These are phyloP conservation scores for Echinarachnius parma DNA, from an alignment of 53 echinoderm and acorn worm species.

Conservation along the genomic window DNA sequence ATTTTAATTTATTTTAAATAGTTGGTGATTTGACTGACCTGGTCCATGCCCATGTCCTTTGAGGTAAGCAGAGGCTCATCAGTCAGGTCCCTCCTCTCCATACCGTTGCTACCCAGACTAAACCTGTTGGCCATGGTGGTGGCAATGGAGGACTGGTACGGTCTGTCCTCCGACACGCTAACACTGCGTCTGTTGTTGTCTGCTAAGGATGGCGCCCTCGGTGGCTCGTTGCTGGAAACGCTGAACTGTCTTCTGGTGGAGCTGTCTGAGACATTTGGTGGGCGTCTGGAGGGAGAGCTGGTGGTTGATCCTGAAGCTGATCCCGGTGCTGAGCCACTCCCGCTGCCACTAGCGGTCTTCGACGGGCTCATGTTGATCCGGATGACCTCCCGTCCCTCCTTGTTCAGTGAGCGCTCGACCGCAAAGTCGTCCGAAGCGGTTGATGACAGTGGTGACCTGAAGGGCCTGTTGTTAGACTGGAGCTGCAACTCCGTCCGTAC, in stretches of 20 bases:
- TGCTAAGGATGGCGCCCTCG: slow-evolving; percentile 14
- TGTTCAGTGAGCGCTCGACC: slow-evolving; percentile 45
- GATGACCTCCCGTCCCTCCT: slow-evolving; percentile 61
- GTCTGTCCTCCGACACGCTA: slow-evolving; percentile 39
- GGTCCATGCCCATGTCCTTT: slow-evolving; percentile 87
- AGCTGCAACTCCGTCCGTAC: background rate
- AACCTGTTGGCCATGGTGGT: slow-evolving; percentile 33
- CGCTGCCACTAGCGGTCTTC: slow-evolving; percentile 1
- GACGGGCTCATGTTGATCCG: slow-evolving; percentile 55
- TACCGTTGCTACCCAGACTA: slow-evolving; percentile 28
- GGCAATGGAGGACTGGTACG: slow-evolving; percentile 30
- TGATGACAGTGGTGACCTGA: slow-evolving; percentile 35
- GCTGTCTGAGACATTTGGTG: slow-evolving; percentile 29
- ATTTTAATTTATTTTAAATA: too few species aligned
- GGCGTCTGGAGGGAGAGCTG: slow-evolving; percentile 19
- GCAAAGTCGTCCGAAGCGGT: slow-evolving; percentile 41
- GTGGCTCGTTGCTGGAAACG: slow-evolving; percentile 7
- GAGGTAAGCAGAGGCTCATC: slow-evolving; percentile 59
- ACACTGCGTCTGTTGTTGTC: slow-evolving; percentile 41
- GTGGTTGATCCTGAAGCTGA: too few species aligned
- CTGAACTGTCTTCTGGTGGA: slow-evolving; percentile 31
- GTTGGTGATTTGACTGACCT: too few species aligned
- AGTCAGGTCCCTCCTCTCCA: slow-evolving; percentile 28
- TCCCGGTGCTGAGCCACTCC: too few species aligned
- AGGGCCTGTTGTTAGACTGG: background rate